Conservation (phyloP, 1,140 invertebrate genomes). For the Sinella curviseta region DNA sequence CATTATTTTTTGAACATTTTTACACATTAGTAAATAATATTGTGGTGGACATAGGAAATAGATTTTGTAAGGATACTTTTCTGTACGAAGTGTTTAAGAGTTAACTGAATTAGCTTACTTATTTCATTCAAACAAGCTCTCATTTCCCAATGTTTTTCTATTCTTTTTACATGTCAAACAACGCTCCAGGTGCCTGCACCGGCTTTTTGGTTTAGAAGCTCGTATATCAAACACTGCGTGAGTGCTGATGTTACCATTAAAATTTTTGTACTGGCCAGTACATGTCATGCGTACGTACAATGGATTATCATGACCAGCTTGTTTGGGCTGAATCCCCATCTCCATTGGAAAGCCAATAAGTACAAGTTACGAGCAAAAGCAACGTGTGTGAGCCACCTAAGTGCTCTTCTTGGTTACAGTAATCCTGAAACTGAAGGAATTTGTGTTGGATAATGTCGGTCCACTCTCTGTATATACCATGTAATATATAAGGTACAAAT, state of each 20-base stretch:
- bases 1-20: too few relatives aligned
- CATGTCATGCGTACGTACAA: background rate
- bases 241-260: slow-evolving; percentile 5
- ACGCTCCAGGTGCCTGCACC: slow-evolving; percentile 12
- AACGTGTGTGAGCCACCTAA: slow-evolving; percentile 6
- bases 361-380: too few relatives aligned
- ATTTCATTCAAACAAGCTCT: background rate
- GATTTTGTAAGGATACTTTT: background rate
- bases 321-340: background rate
- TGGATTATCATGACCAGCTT: background rate
- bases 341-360: background rate
- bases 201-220: background rate
- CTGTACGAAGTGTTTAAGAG: background rate
- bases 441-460: too few relatives aligned
- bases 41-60: background rate
- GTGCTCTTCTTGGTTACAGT: too few relatives aligned
- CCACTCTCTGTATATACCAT: too few relatives aligned
- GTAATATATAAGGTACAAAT: too few relatives aligned
- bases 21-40: background rate
- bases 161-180: slow-evolving; percentile 25
- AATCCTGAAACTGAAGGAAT: too few relatives aligned
- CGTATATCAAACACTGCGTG: slow-evolving; percentile 1
- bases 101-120: background rate
- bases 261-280: background rate
- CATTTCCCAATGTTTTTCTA: slow-evolving; percentile 4